Conservation (phyloP, 2,888 invertebrate genomes). For the Pristionchus mayeri region DNA sequence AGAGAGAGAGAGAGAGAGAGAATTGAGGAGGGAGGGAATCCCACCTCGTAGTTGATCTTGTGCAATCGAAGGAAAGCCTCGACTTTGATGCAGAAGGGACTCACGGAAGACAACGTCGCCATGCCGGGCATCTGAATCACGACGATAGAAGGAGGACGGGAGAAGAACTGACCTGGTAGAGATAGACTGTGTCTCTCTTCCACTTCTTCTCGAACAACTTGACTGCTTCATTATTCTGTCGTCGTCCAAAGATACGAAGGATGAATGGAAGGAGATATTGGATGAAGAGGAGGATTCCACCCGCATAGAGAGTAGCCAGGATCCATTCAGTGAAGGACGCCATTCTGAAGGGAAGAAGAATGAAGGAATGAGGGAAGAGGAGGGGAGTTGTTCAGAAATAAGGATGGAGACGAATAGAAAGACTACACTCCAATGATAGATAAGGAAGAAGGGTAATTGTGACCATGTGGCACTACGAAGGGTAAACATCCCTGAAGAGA, state of each 20-base stretch:
- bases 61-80: conserved; percentile 42
- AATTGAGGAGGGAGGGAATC: neutral
- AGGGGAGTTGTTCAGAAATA: neutral
- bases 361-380: neutral
- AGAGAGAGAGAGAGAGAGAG: neutral
- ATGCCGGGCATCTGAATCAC: conserved; percentile 30
- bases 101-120: neutral
- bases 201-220: conserved; percentile 44
- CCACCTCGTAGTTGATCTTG: conserved; percentile 11
- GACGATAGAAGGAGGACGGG: neutral
- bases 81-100: conserved; percentile 47
- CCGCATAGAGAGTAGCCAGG: conserved; percentile 26
- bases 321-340: neutral
- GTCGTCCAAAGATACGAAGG: neutral
- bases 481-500: neutral
- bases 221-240: neutral
- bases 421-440: conserved; percentile 15
- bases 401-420: neutral
- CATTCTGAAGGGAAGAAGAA: conserved; percentile 16
- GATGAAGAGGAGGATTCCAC: conserved; percentile 25
- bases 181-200: conserved; percentile 46
- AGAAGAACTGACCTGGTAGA: conserved; percentile 21
- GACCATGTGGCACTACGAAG: neutral
- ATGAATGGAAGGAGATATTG: conserved; percentile 28
- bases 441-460: neutral